phyloP scores from a whole-genome alignment of 1,140 invertebrate genomes.

The Cryptotermes secundus region DNA sequence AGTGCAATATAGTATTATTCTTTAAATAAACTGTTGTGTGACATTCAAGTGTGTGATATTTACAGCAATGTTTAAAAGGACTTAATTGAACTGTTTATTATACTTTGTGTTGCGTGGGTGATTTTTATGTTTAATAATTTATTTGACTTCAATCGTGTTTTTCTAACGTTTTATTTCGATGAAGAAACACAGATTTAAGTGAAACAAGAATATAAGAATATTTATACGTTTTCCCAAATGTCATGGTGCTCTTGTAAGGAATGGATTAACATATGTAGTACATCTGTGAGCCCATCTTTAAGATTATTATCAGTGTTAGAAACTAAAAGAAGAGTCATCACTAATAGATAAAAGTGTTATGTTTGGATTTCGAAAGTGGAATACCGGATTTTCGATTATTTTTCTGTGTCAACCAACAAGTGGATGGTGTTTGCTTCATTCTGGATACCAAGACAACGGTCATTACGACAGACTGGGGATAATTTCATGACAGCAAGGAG shows the following conservation, averaged over 20 bases:
- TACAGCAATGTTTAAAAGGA: background rate
- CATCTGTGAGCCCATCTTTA: background rate
- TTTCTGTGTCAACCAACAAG: background rate
- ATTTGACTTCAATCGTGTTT: background rate
- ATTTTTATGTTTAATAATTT: background rate
- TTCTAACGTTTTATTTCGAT: background rate
- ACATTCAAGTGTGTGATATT: background rate
- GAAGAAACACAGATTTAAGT: background rate
- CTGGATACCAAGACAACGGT: background rate
- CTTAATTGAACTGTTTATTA: background rate
- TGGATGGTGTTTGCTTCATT: background rate
- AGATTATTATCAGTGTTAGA: background rate
- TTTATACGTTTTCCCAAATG: background rate
- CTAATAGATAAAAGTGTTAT: background rate
- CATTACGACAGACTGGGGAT: background rate
- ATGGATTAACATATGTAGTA: background rate
- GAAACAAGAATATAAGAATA: background rate
- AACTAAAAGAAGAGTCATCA: background rate
- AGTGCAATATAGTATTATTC: background rate
- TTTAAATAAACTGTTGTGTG: background rate
- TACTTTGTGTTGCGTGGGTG: background rate
- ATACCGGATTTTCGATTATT: background rate
- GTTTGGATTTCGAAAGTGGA: constrained; percentile 6
- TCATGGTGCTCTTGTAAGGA: background rate
- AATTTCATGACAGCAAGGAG: background rate